These are phyloP conservation scores for Galleria mellonella DNA, from an alignment of 1,140 invertebrate genomes.

Conservation along the genomic window DNA sequence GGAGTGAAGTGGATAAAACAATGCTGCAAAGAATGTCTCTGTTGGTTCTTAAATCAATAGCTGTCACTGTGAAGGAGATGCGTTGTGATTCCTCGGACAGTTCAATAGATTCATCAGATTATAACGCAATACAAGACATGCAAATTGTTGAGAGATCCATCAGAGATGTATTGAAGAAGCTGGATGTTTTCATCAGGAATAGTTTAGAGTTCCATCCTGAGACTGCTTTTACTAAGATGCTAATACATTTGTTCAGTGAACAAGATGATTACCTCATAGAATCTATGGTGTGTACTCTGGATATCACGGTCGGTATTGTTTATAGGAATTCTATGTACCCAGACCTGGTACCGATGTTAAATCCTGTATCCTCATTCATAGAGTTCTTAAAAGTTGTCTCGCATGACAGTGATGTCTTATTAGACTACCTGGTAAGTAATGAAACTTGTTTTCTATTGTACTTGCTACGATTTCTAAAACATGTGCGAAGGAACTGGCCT, in stretches of 20 bases:
- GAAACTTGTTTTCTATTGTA: constrained; percentile 94
- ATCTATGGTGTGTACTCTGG: constrained; percentile 93
- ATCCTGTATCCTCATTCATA: constrained; percentile 88
- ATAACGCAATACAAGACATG: constrained; percentile 92
- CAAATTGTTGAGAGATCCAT: constrained; percentile 90
- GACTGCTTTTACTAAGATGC: constrained; percentile 89
- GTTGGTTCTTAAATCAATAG: constrained; percentile 89
- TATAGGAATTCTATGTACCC: constrained; percentile 86
- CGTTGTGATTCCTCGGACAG: constrained; percentile 89
- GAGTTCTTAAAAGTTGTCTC: constrained; percentile 89
- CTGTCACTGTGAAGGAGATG: constrained; percentile 92
- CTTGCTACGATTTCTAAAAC: constrained; percentile 89
- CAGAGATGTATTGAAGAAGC: constrained; percentile 85
- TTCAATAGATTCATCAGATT: constrained; percentile 86
- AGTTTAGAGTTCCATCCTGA: constrained; percentile 90
- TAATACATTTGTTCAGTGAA: constrained; percentile 91
- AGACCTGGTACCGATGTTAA: constrained; percentile 85
- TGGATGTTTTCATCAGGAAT: constrained; percentile 88
- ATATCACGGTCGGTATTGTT: constrained; percentile 89
- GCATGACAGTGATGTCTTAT: constrained; percentile 86
- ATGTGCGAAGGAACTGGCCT: constrained; percentile 87
- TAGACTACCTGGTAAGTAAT: constrained; percentile 92
- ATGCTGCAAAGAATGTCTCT: constrained; percentile 89
- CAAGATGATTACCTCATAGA: constrained; percentile 94
- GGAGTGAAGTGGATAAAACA: constrained; percentile 77